Conservation (phyloP, 2,797 vertebrate species). For the Lateolabrax maculatus region DNA sequence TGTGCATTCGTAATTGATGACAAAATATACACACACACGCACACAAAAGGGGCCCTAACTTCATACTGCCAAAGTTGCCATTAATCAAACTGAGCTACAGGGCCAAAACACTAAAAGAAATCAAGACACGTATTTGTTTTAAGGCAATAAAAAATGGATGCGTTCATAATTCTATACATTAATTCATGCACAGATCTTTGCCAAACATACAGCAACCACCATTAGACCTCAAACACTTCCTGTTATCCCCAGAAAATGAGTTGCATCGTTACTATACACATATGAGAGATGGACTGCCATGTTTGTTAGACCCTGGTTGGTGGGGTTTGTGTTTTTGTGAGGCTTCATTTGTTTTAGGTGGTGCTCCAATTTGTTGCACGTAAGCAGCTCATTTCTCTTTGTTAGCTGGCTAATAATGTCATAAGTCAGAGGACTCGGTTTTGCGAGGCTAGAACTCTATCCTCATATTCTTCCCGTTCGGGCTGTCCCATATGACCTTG, state of each 20-base stretch:
- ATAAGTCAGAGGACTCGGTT: slow-evolving; percentile 53
- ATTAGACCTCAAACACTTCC: slow-evolving; percentile 4
- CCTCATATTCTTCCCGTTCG: slow-evolving; percentile 15
- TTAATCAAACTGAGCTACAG: slow-evolving; percentile 40
- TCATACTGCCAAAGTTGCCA: slow-evolving; percentile 30
- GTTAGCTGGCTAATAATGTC: slow-evolving; percentile 63
- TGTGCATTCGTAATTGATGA: slow-evolving; percentile 54
- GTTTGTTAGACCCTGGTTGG: slow-evolving; percentile 36
- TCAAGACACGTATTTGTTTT: slow-evolving; percentile 1
- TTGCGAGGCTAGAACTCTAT: slow-evolving; percentile 27
- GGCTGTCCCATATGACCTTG: slow-evolving; percentile 62
- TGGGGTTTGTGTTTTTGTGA: slow-evolving; percentile 42
- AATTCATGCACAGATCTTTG: background rate
- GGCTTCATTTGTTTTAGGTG: slow-evolving; percentile 68
- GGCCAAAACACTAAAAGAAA: slow-evolving; percentile 32
- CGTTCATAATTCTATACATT: background rate
- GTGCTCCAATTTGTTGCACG: slow-evolving; percentile 70
- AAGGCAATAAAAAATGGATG: slow-evolving; percentile 5
- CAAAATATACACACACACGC: slow-evolving; percentile 2
- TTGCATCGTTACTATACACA: slow-evolving; percentile 6
- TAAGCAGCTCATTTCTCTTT: slow-evolving; percentile 75
- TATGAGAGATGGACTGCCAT: slow-evolving; percentile 40
- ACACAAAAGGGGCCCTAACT: slow-evolving; percentile 18
- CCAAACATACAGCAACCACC: background rate
- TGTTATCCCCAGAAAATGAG: background rate